These are phyloP conservation scores for Phataginus tricuspis DNA, from an alignment of 2,797 vertebrate genomes.

Conservation along the genomic window DNA sequence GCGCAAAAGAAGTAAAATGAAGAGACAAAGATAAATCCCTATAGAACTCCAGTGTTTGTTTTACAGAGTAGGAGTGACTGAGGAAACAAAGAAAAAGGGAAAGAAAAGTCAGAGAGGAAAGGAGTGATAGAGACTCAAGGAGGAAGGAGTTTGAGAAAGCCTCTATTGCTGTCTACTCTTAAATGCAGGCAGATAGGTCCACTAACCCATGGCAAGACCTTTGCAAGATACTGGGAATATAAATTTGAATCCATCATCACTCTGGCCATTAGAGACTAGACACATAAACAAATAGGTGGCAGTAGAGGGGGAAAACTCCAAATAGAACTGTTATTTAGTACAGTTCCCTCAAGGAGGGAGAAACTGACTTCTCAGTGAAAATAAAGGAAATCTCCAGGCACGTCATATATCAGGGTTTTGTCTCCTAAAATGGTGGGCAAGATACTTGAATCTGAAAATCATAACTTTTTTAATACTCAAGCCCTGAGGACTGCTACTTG, in stretches of 20 bases:
- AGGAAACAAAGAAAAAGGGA: constrained; percentile 5
- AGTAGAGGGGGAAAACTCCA: background rate
- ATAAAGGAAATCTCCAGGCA: background rate
- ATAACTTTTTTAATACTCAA: background rate
- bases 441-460: background rate
- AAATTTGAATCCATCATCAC: background rate
- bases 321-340: background rate
- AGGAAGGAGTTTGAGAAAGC: background rate
- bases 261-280: background rate
- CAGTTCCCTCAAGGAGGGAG: background rate
- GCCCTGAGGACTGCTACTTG: background rate
- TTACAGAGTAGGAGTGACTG: background rate
- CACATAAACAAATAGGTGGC: background rate
- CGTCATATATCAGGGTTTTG: background rate
- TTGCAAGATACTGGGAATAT: background rate
- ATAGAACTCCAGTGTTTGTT: background rate
- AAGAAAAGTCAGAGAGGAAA: background rate
- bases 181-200: background rate
- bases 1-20: background rate
- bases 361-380: background rate
- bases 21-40: background rate
- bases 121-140: background rate
- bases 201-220: background rate
- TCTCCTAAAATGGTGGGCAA: background rate
- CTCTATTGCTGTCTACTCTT: background rate